Evolutionary conservation across 2,888 invertebrate genomes (phyloP), one percentile per base, ranked within the genome.

Genomic region (Microplitis deprimator): DNA sequence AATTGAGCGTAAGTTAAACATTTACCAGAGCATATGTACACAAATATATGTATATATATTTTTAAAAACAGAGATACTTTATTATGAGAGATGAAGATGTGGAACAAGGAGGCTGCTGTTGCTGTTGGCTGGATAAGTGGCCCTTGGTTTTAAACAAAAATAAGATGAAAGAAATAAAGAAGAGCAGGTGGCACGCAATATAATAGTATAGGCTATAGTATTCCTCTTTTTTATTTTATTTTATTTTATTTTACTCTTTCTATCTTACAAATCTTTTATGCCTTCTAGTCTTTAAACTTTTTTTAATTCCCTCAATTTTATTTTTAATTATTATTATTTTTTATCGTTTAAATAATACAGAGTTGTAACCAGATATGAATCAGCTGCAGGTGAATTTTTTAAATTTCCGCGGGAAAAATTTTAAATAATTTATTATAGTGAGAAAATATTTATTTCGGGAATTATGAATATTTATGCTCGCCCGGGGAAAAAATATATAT

Each of bases 111-210:
- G 20, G 39, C 73, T 68, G 62, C 62, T 62, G 62, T 62, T 62
- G 62, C 40, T 68, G 60, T 60, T n/a, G 17, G 70, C 29, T 72
- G 17, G 40, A 72, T 61, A 61, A 38, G 64, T 64, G 41, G 72
- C 41, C 17, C 61, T 61, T 16, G 38, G 6, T 59, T 29, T 50
- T 16, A 16, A 41, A 38, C 60, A 61, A 16, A 38, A 60, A 39
- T 29, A 59, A 6, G 17, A 73, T 29, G 29, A 62, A 65, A 16
- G 20, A 70, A 59, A 20, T 7, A 40, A 73, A 64, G 20, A 40
- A 39, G 20, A 73, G 73, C 73, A 73, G 73, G 73, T 73, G 73
- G 73, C 73, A 73, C 65, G 41, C 20, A 10, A 41, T 6, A 20
- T 38, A 41, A 65, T 29, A 41, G 62, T 17, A 64, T 73, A 64